These are phyloP conservation scores for Vidua macroura DNA, from an alignment of 2,113 vertebrate species.

Conservation along the genomic window DNA sequence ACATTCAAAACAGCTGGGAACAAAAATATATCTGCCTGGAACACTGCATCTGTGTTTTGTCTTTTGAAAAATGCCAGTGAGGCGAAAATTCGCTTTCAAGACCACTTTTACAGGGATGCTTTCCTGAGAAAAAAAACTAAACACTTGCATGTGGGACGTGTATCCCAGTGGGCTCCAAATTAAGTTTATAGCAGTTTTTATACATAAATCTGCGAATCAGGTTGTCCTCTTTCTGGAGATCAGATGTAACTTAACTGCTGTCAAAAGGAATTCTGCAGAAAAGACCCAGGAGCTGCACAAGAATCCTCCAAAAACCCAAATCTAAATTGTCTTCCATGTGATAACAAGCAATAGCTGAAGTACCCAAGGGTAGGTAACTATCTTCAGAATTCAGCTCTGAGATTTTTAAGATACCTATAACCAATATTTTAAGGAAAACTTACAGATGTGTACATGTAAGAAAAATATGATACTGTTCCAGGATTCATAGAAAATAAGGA, in stretches of 20 bases:
- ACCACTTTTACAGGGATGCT: not conserved
- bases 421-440: not conserved
- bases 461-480: not conserved
- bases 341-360: not conserved
- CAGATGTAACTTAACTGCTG: not conserved
- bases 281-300: not conserved
- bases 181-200: not conserved
- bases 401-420: not conserved
- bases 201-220: not conserved
- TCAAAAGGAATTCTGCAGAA: not conserved
- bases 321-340: not conserved
- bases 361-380: not conserved
- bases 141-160: not conserved
- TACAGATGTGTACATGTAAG: not conserved
- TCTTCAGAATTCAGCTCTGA: not conserved
- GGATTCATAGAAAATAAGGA: not conserved
- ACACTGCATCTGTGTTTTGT: constrained; percentile 5
- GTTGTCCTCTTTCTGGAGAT: not conserved
- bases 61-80: not conserved
- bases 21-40: constrained; percentile 27
- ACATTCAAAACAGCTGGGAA: constrained; percentile 30
- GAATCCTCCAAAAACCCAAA: not conserved
- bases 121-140: not conserved
- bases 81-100: not conserved
- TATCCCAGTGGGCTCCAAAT: not conserved